A percentile compares a stretch with the other conserved stretches of the same genome.
Conservation (phyloP, 2,113 vertebrate genomes). For the Hippocampus barbouri region DNA sequence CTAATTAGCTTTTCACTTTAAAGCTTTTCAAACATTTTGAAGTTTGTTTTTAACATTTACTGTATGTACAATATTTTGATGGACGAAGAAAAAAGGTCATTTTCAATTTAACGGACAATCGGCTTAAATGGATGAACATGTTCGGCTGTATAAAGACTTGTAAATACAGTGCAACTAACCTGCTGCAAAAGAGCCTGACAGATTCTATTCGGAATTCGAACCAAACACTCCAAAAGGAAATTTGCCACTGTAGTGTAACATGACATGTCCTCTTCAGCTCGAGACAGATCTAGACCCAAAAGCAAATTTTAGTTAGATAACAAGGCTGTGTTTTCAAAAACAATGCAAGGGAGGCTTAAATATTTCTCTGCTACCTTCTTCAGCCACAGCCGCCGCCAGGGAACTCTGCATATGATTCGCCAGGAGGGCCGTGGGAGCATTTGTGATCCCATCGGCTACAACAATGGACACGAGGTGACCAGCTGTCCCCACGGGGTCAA, state of each 20-base stretch:
- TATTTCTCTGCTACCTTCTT: slow-evolving; percentile 54
- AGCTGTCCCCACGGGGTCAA: slow-evolving; percentile 65
- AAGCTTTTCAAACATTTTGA: no score
- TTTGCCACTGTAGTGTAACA: slow-evolving; percentile 58
- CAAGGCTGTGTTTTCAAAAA: not conserved
- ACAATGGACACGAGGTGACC: slow-evolving; percentile 77
- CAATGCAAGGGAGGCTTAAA: not conserved
- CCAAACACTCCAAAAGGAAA: slow-evolving; percentile 70
- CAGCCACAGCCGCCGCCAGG: slow-evolving; percentile 62
- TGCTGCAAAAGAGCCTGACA: slow-evolving; percentile 70
- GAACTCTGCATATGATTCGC: slow-evolving; percentile 76
- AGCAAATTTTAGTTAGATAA: not conserved
- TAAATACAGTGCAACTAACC: slow-evolving; percentile 46
- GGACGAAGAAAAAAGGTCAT: no score
- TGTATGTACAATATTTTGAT: no score
- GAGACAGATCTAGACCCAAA: slow-evolving; percentile 51
- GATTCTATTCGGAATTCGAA: slow-evolving; percentile 67
- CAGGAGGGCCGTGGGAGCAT: slow-evolving; percentile 71
- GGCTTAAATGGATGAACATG: not conserved
- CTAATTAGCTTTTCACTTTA: no score
- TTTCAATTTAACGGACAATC: no score
- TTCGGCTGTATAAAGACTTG: not conserved
- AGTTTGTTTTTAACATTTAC: no score
- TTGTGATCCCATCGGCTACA: slow-evolving; percentile 65
- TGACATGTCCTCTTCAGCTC: slow-evolving; percentile 54